These are phyloP conservation scores for Sardina pilchardus DNA, from an alignment of 2,113 vertebrate species.

Conservation along the genomic window DNA sequence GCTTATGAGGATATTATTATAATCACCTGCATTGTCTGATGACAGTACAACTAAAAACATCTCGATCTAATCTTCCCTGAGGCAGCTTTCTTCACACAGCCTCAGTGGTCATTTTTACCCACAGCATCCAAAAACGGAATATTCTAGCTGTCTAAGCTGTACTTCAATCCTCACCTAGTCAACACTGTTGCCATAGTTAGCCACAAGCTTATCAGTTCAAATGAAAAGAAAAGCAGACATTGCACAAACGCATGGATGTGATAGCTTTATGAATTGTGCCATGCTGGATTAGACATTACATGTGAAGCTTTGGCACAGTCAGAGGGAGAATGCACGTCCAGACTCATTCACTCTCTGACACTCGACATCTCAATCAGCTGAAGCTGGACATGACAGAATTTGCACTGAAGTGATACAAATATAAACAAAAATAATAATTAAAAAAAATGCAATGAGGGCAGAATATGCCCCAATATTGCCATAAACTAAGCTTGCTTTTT, in stretches of 20 bases:
- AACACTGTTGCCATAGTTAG: neutral
- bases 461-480: slow-evolving; percentile 35
- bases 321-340: neutral
- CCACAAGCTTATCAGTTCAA: neutral
- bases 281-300: neutral
- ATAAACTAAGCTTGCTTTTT: slow-evolving; percentile 38
- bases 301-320: slow-evolving; percentile 1
- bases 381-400: neutral
- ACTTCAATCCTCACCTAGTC: neutral
- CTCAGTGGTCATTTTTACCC: neutral
- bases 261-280: neutral
- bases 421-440: slow-evolving; percentile 22
- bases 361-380: neutral
- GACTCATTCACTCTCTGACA: neutral
- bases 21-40: neutral
- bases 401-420: neutral
- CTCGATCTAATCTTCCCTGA: neutral
- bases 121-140: neutral
- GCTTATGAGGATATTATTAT: neutral
- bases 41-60: neutral
- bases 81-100: neutral
- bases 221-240: neutral
- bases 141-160: neutral
- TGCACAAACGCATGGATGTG: neutral
- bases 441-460: slow-evolving; percentile 24